Evolutionary conservation across 2,113 vertebrate genomes (phyloP).

Genomic region (Ceyx melanurus): DNA sequence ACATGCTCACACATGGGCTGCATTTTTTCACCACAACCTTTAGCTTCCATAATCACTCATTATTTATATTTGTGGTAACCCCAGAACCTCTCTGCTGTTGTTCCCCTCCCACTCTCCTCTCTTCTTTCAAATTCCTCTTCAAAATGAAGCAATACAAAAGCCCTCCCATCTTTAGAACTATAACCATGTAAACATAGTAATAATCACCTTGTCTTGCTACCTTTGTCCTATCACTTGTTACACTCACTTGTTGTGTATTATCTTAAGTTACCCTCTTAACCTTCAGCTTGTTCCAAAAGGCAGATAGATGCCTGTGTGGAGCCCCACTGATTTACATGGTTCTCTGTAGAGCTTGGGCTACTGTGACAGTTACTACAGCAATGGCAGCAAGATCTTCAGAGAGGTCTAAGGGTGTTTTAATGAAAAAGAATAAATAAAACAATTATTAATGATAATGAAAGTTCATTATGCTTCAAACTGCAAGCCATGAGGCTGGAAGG

Average conservation of each 20-base stretch:
- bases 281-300: not conserved
- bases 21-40: conserved; percentile 30
- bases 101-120: not conserved
- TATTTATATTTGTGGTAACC: not conserved
- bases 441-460: not conserved
- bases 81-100: not conserved
- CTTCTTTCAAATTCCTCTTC: not conserved
- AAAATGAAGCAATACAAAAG: not conserved
- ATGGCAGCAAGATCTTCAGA: not conserved
- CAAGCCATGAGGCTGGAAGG: not conserved
- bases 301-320: not conserved
- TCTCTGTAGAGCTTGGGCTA: not conserved
- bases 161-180: not conserved
- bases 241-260: not conserved
- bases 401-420: not conserved
- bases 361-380: not conserved
- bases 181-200: not conserved
- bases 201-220: not conserved
- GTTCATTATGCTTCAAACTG: not conserved
- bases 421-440: not conserved
- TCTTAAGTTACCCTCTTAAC: not conserved
- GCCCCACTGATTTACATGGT: not conserved
- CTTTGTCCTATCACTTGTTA: not conserved
- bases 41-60: not conserved
- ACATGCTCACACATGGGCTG: conserved; percentile 28